Evolutionary conservation across 2,113 vertebrate species (phyloP), one percentile per base, ranked within the genome.

Genomic region (Seriola rivoliana): DNA sequence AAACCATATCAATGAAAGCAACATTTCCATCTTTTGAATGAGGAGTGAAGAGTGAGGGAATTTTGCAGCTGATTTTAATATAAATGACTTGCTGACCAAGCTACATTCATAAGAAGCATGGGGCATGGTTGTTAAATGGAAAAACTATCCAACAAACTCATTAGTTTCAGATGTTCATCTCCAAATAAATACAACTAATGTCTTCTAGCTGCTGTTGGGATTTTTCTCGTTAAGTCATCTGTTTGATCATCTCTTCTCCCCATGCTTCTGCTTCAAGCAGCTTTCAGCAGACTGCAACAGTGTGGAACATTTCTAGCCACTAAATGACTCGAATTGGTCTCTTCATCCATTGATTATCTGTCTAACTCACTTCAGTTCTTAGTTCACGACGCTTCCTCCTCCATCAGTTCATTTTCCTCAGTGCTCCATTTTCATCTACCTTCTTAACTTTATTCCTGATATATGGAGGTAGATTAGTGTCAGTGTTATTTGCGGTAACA

Each of bases 21-120:
- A 8, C n/a, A 52, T 68, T 50, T 59, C 34, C 7, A 38, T 44
- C 21, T 57, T 16, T 74, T 19, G 8, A 6, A 32, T 10, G 82
- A 75, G 46, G 69, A 48, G 8, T 79, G 81, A 75, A 46, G 65
- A 48, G 6, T 78, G 90, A 91, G 92, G 91, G 88, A 93, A 95
- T 95, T 95, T 85, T 97, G 94, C 93, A 95, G 83, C 72, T 90
- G 69, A 19, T 70, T 84, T 44, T 75, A 23, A 83, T 83, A 69
- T 52, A 62, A 44, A 63, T 70, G 48, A 70, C 60, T 13, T 63
- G 68, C 32, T 87, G 59, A 64, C 3, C 5, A 78, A 76, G 75
- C 80, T 71, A 4, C 13, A 44, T 58, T 77, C 17, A 73, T 75
- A 52, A 77, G 58, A 83, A 64, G 64, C 62, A 54, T 44, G 73